Conservation (phyloP, 2,888 invertebrate genomes). For the Dexiosoma caninum region DNA sequence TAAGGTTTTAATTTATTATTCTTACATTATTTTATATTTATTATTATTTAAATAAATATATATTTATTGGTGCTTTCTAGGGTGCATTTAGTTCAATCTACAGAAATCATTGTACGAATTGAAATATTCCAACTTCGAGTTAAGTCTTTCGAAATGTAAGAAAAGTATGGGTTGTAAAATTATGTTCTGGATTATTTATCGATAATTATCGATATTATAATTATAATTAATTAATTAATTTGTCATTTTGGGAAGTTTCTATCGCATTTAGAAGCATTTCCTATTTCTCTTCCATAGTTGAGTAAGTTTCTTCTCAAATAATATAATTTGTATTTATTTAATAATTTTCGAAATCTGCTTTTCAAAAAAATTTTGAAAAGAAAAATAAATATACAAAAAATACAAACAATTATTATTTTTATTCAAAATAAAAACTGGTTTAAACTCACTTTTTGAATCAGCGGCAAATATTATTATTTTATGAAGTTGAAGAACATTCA, state of each 20-base stretch:
- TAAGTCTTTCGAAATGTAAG: not conserved
- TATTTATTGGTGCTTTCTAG: conserved; percentile 61
- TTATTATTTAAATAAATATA: conserved; percentile 28
- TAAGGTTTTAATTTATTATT: conserved; percentile 37
- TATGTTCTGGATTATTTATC: not conserved
- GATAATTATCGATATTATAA: no score
- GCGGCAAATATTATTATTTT: no score
- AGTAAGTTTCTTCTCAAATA: conserved; percentile 7
- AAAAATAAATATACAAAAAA: no score
- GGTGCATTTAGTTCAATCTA: conserved; percentile 64
- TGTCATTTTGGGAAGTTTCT: no score
- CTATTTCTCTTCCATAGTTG: not conserved
- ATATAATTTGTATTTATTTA: conserved; percentile 23
- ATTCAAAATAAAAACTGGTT: no score
- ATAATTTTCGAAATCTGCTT: conserved; percentile 23
- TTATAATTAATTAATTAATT: no score
- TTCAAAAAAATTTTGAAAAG: no score
- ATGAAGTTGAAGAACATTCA: no score
- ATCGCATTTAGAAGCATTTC: not conserved
- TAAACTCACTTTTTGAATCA: no score
- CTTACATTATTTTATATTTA: conserved; percentile 42
- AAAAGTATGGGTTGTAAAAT: not conserved
- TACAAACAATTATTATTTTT: no score
- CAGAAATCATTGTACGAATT: conserved; percentile 24
- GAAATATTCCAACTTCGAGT: not conserved